Conservation (phyloP, 2,888 invertebrate genomes). For the Leptogaster cylindrica region DNA sequence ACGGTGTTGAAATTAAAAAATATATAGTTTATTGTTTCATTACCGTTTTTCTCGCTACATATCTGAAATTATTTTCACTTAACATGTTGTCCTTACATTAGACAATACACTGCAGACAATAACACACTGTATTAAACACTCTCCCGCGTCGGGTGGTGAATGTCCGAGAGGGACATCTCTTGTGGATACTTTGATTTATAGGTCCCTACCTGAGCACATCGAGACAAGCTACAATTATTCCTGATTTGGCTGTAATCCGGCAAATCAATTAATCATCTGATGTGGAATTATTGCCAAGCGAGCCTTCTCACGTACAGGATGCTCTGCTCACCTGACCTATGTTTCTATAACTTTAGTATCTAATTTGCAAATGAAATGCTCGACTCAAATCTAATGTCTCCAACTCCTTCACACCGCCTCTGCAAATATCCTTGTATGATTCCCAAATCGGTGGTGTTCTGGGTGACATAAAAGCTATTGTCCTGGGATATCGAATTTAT, state of each 20-base stretch:
- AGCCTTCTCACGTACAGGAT: too few species aligned
- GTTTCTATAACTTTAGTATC: neutral
- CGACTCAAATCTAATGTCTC: neutral
- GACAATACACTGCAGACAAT: slow-evolving; percentile 3
- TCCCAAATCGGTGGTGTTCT: neutral
- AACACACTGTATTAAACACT: slow-evolving; percentile 22
- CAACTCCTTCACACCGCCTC: too few species aligned
- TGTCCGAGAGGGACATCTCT: neutral
- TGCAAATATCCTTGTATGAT: too few species aligned
- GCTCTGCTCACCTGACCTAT: slow-evolving; percentile 2
- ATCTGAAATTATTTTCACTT: too few species aligned
- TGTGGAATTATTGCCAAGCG: slow-evolving; percentile 17
- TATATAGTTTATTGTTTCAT: too few species aligned
- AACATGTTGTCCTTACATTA: too few species aligned
- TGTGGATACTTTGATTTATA: slow-evolving; percentile 24
- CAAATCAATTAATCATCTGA: slow-evolving; percentile 28
- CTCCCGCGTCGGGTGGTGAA: slow-evolving; percentile 7
- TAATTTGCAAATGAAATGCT: neutral
- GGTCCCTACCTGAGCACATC: neutral
- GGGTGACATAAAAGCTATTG: neutral
- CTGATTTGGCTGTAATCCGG: slow-evolving; percentile 9
- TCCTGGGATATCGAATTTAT: neutral
- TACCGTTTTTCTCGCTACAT: too few species aligned
- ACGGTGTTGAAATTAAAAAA: too few species aligned
- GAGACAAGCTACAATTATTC: slow-evolving; percentile 16